A percentile compares a stretch with the other conserved stretches of the same genome.
phyloP scores from a whole-genome alignment of 2,113 vertebrate species.

The Ondatra zibethicus region DNA sequence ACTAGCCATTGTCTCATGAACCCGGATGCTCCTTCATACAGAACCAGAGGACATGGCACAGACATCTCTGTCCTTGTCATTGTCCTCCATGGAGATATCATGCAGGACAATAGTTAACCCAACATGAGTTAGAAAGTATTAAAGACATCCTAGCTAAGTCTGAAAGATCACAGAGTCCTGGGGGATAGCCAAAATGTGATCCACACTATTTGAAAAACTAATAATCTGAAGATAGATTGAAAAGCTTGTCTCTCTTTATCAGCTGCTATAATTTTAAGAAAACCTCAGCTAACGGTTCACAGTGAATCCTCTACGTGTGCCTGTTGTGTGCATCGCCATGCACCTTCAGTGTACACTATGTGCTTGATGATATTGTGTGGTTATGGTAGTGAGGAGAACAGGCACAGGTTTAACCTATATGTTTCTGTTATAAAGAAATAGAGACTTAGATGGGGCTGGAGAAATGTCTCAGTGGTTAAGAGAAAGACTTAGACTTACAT shows the following conservation, averaged over 20 bases:
- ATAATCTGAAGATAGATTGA: background rate
- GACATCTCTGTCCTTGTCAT: background rate
- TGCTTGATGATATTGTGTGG: background rate
- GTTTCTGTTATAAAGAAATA: background rate
- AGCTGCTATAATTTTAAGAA: background rate
- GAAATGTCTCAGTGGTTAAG: background rate
- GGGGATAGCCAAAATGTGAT: slow-evolving; percentile 11
- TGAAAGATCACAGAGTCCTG: background rate
- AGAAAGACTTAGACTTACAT: background rate
- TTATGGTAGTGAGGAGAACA: background rate
- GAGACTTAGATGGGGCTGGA: background rate
- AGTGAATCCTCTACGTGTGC: background rate
- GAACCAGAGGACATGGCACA: background rate
- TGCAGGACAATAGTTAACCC: background rate
- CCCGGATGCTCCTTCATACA: background rate
- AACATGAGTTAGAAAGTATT: background rate
- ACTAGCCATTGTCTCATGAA: background rate
- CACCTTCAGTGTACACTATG: background rate
- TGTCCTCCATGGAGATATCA: background rate
- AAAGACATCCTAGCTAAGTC: background rate
- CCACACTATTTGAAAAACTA: slow-evolving; percentile 28
- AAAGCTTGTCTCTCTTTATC: background rate
- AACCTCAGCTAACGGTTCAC: background rate
- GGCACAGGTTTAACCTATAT: background rate
- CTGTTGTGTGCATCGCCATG: background rate